These are phyloP conservation scores for Mormyrus iriodes DNA, from an alignment of 2,113 vertebrate genomes.

Conservation along the genomic window DNA sequence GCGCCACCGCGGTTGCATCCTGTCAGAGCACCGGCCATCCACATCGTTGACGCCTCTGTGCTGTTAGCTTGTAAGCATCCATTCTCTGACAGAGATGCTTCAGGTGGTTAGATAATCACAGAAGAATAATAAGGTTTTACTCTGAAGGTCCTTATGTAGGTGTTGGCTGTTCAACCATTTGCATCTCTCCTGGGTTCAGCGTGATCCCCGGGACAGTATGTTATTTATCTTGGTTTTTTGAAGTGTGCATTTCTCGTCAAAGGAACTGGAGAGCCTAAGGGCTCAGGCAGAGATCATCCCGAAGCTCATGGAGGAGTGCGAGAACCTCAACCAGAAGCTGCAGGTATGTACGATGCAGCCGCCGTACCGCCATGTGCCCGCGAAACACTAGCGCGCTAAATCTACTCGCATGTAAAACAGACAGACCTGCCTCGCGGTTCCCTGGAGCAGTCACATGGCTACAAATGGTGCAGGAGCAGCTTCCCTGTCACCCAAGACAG, in stretches of 20 bases:
- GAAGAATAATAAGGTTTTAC: not conserved
- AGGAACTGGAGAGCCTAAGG: slow-evolving; percentile 90
- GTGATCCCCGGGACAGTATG: not conserved
- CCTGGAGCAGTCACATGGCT: not conserved
- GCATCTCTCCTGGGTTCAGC: not conserved
- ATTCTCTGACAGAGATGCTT: not conserved
- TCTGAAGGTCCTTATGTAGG: not conserved
- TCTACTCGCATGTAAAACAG: not conserved
- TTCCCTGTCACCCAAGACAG: not conserved
- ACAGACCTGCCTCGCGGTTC: not conserved
- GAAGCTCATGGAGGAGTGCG: slow-evolving; percentile 88
- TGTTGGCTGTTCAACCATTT: not conserved
- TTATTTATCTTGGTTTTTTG: not conserved
- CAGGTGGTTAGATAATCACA: not conserved
- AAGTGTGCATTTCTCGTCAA: slow-evolving; percentile 19
- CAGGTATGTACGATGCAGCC: slow-evolving; percentile 62
- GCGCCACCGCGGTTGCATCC: not conserved
- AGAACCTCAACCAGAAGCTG: slow-evolving; percentile 76
- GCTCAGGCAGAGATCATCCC: slow-evolving; percentile 92
- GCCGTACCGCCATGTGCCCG: not conserved
- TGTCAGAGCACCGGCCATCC: not conserved
- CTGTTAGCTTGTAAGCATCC: not conserved
- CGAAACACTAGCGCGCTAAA: not conserved
- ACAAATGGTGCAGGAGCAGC: not conserved
- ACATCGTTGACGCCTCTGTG: not conserved